A percentile compares a stretch with the other conserved stretches of the same genome.
Conservation (phyloP, 2,888 invertebrate species). For the Melitaea athalia region DNA sequence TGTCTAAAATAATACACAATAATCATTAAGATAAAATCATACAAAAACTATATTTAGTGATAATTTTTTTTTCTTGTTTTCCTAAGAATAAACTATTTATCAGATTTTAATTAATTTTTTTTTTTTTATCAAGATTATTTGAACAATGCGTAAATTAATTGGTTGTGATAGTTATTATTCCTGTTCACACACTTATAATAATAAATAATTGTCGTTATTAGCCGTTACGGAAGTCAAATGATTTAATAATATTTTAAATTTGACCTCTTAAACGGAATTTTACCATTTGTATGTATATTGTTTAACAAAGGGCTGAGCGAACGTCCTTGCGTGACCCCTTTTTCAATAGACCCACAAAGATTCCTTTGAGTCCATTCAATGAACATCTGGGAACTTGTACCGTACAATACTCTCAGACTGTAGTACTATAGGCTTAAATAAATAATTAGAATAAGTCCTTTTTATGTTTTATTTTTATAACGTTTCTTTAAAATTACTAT, state of each 20-base stretch:
- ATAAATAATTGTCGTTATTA: too few species aligned
- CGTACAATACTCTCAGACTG: constrained; percentile 24
- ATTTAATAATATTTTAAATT: background rate
- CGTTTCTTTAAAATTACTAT: background rate
- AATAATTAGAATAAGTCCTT: background rate
- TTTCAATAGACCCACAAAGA: constrained; percentile 21
- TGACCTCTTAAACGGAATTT: too few species aligned
- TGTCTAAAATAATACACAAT: too few species aligned
- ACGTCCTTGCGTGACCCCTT: constrained; percentile 35
- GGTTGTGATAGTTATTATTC: too few species aligned
- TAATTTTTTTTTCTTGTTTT: too few species aligned
- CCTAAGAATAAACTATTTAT: too few species aligned
- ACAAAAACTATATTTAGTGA: too few species aligned
- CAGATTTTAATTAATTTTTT: too few species aligned
- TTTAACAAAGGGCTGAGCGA: constrained; percentile 15
- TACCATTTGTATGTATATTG: background rate
- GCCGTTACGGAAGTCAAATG: background rate
- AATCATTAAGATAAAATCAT: too few species aligned
- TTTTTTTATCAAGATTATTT: too few species aligned
- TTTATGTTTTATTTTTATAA: background rate
- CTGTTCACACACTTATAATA: too few species aligned
- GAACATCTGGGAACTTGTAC: constrained; percentile 28
- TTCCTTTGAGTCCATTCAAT: constrained; percentile 29
- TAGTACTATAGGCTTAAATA: background rate
- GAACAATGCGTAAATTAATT: too few species aligned